Percentiles rank a stretch among this genome's conserved stretches.
Conservation (phyloP, 2,888 invertebrate genomes). For the Leptinotarsa peninsularis region DNA sequence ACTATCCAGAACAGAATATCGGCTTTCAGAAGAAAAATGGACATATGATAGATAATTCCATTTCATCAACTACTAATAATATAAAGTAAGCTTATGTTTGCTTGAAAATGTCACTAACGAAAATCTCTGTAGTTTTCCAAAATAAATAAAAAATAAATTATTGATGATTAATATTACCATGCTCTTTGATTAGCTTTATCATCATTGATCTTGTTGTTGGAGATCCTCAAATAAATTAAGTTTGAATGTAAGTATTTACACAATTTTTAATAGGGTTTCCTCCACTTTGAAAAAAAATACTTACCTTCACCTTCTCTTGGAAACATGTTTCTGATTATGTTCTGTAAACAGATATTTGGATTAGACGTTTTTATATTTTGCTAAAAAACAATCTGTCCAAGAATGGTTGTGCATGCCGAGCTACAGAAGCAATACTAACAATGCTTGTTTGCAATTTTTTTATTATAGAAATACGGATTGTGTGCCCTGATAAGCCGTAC, state of each 20-base stretch:
- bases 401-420: conserved; percentile 52
- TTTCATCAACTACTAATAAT: conserved; percentile 25
- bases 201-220: background rate
- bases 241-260: too few species aligned
- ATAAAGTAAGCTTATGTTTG: conserved; percentile 34
- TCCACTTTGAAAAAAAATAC: too few species aligned
- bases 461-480: conserved; percentile 79
- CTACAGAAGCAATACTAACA: conserved; percentile 63
- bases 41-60: conserved; percentile 37
- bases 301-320: too few species aligned
- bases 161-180: background rate
- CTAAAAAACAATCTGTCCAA: conserved; percentile 47
- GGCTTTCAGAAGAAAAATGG: conserved; percentile 47
- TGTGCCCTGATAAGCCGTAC: conserved; percentile 81
- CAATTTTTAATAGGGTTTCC: too few species aligned
- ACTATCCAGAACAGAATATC: conserved; percentile 45
- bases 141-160: background rate
- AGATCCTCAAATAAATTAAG: too few species aligned
- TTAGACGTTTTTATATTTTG: background rate
- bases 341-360: background rate
- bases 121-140: background rate
- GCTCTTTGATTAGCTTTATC: background rate
- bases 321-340: too few species aligned
- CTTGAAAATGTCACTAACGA: conserved; percentile 26
- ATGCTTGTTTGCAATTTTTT: conserved; percentile 63